These are phyloP conservation scores for Gnatocerus cornutus DNA, from an alignment of 2,888 invertebrate species.

Conservation along the genomic window DNA sequence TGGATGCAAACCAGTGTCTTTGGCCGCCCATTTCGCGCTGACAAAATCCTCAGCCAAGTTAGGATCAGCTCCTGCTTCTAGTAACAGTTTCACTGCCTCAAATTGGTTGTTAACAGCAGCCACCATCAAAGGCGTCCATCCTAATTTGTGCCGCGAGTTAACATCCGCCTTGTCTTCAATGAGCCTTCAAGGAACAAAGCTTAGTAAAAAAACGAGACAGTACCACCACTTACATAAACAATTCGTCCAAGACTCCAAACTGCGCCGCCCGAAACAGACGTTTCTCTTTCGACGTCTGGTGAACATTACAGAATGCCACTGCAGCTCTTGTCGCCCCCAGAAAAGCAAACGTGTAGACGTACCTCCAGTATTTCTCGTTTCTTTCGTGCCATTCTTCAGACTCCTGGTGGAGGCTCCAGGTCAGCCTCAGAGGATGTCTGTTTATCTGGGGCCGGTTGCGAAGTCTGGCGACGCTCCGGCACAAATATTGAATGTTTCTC, in stretches of 20 bases:
- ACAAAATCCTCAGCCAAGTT: constrained; percentile 85
- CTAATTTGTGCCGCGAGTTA: constrained; percentile 83
- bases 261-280: constrained; percentile 36
- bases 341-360: not conserved
- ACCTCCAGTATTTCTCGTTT: not conserved
- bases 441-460: no score
- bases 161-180: constrained; percentile 73
- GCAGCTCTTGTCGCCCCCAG: not conserved
- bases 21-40: constrained; percentile 79
- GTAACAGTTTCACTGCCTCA: constrained; percentile 75
- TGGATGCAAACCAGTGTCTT: constrained; percentile 80
- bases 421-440: not conserved
- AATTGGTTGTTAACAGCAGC: constrained; percentile 86
- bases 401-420: not conserved
- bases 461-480: not conserved
- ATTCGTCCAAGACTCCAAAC: constrained; percentile 27
- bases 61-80: constrained; percentile 86
- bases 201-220: not conserved
- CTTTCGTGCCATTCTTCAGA: not conserved
- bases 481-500: not conserved
- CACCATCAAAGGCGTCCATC: constrained; percentile 91
- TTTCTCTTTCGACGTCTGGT: constrained; percentile 15
- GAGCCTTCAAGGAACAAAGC: constrained; percentile 24
- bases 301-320: constrained; percentile 10
- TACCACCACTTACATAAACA: constrained; percentile 27